These are phyloP conservation scores for Digitonthophagus gazella DNA, from an alignment of 2,888 invertebrate genomes.

Conservation along the genomic window DNA sequence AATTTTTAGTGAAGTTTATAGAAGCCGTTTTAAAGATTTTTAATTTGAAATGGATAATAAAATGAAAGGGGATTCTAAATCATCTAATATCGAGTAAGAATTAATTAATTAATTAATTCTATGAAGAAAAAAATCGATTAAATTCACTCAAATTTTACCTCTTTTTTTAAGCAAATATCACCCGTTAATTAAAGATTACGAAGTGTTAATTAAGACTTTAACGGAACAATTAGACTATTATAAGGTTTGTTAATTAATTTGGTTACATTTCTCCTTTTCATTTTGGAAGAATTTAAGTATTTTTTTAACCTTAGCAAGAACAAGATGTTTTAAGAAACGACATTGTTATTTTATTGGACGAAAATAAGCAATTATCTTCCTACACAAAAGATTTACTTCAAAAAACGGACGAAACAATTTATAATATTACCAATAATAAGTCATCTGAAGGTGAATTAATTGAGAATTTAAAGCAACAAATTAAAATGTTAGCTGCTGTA, in stretches of 20 bases:
- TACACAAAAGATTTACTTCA: slow-evolving; percentile 35
- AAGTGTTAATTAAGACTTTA: slow-evolving; percentile 45
- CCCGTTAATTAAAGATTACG: slow-evolving; percentile 37
- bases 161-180: slow-evolving; percentile 33
- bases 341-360: slow-evolving; percentile 44
- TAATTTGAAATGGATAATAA: background rate
- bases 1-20: too few relatives aligned
- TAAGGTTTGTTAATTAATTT: slow-evolving; percentile 53
- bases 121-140: too few relatives aligned
- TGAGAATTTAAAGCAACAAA: slow-evolving; percentile 47
- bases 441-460: slow-evolving; percentile 42
- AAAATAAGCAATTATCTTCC: slow-evolving; percentile 45
- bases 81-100: slow-evolving; percentile 22
- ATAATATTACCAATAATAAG: slow-evolving; percentile 32
- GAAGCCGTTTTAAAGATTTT: background rate
- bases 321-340: slow-evolving; percentile 24
- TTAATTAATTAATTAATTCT: background rate
- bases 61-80: background rate
- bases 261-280: too few relatives aligned
- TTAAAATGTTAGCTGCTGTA: slow-evolving; percentile 41
- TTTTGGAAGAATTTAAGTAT: too few relatives aligned
- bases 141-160: too few relatives aligned
- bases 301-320: slow-evolving; percentile 27
- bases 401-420: slow-evolving; percentile 23
- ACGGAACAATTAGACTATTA: slow-evolving; percentile 56